Conservation (phyloP, 2,888 invertebrate genomes). For the Meloe dianella region DNA sequence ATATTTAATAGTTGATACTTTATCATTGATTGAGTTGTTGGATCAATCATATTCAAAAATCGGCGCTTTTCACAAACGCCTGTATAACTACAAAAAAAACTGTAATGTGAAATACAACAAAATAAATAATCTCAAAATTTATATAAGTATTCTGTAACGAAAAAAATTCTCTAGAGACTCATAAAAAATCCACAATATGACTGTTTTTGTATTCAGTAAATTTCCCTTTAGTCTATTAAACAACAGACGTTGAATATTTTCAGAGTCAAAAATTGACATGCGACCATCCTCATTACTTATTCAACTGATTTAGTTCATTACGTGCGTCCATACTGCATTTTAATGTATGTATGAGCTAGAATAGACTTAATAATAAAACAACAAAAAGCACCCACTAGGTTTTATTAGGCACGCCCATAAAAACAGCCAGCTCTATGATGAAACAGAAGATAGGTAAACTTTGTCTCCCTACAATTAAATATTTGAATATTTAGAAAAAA, state of each 20-base stretch:
- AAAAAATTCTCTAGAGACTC: not conserved
- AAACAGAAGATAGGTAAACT: not conserved
- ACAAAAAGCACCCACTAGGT: conserved; percentile 30
- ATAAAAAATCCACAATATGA: not conserved
- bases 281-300: conserved; percentile 46
- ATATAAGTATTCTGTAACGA: too few relatives aligned
- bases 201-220: not conserved
- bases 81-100: too few relatives aligned
- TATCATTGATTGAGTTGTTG: too few relatives aligned
- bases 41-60: too few relatives aligned
- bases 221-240: not conserved
- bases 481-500: not conserved
- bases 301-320: conserved; percentile 45
- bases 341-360: conserved; percentile 33
- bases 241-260: conserved; percentile 20
- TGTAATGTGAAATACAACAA: too few relatives aligned
- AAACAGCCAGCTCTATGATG: conserved; percentile 11
- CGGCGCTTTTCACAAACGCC: too few relatives aligned
- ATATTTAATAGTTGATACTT: too few relatives aligned
- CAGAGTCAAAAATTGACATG: conserved; percentile 41
- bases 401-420: conserved; percentile 33
- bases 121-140: too few relatives aligned
- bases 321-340: conserved; percentile 38
- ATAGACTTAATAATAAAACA: conserved; percentile 37
- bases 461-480: not conserved